phyloP scores from a whole-genome alignment of 2,888 invertebrate genomes.

The Lasioglossum calceatum region DNA sequence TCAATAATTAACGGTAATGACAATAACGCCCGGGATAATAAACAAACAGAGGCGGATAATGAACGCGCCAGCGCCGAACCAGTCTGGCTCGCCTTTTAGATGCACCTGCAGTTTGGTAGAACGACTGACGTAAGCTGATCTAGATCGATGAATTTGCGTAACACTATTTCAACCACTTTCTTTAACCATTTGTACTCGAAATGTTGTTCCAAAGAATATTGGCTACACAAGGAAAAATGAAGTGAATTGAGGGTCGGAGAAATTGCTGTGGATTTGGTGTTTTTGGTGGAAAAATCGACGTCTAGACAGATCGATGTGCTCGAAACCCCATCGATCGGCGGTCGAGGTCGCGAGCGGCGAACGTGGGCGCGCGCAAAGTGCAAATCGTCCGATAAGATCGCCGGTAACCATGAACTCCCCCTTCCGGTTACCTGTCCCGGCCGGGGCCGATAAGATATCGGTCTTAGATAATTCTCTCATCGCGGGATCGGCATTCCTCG shows the following conservation, averaged over 20 bases:
- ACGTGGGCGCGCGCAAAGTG: conserved; percentile 51
- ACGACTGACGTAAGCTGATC: neutral
- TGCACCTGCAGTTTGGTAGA: neutral
- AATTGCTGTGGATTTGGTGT: neutral
- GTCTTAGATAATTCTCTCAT: conserved; percentile 65
- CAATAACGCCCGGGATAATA: conserved; percentile 25
- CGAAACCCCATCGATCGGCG: neutral
- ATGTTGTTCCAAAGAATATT: too few species aligned
- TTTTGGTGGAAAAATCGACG: neutral
- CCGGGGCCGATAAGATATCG: conserved; percentile 67
- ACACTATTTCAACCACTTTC: neutral
- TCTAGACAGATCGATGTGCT: neutral
- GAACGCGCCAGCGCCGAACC: conserved; percentile 12
- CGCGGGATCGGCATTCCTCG: conserved; percentile 58
- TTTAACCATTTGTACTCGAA: too few species aligned
- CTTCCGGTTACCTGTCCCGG: conserved; percentile 68
- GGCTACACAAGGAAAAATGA: too few species aligned
- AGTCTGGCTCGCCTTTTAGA: conserved; percentile 21
- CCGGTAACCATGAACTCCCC: conserved; percentile 58
- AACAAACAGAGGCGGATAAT: conserved; percentile 32
- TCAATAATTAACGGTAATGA: conserved; percentile 45
- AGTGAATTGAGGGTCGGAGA: neutral
- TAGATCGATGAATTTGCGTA: neutral
- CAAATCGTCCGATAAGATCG: conserved; percentile 67
- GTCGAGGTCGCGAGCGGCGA: conserved; percentile 23